phyloP scores from a whole-genome alignment of 2,888 invertebrate species.

The Metellina segmentata region DNA sequence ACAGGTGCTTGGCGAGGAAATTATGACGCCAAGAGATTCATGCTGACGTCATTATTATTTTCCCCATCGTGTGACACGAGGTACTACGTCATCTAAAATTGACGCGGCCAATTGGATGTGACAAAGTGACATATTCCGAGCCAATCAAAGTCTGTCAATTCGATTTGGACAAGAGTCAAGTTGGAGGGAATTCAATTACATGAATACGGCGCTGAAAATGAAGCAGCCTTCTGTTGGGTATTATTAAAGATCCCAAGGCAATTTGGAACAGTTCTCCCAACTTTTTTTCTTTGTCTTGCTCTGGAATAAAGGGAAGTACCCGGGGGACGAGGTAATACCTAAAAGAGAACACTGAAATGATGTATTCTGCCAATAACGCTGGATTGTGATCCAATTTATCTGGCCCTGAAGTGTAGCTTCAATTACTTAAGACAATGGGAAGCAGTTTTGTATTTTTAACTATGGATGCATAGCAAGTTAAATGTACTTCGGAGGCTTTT shows the following conservation, averaged over 20 bases:
- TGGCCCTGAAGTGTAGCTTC: not conserved
- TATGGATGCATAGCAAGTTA: too few species aligned
- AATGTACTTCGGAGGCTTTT: not conserved
- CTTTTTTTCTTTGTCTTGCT: not conserved
- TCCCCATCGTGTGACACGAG: conserved; percentile 1
- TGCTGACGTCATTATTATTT: conserved; percentile 48
- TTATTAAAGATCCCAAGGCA: not conserved
- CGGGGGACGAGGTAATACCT: not conserved
- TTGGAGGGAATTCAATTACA: not conserved
- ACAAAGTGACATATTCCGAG: not conserved
- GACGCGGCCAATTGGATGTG: not conserved
- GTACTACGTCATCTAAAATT: conserved; percentile 1
- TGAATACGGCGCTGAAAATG: not conserved
- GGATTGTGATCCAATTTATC: not conserved
- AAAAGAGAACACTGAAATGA: not conserved
- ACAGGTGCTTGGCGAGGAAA: conserved; percentile 65
- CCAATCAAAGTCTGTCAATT: not conserved
- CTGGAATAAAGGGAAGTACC: not conserved
- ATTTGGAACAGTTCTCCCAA: not conserved
- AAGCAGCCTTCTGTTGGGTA: not conserved
- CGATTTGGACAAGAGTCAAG: not conserved
- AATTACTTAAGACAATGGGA: not conserved
- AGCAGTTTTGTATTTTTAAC: not conserved
- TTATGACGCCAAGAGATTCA: conserved; percentile 33
- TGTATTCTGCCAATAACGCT: not conserved